Evolutionary conservation across 2,888 invertebrate species (phyloP).

Genomic region (Microplitis deprimator): DNA sequence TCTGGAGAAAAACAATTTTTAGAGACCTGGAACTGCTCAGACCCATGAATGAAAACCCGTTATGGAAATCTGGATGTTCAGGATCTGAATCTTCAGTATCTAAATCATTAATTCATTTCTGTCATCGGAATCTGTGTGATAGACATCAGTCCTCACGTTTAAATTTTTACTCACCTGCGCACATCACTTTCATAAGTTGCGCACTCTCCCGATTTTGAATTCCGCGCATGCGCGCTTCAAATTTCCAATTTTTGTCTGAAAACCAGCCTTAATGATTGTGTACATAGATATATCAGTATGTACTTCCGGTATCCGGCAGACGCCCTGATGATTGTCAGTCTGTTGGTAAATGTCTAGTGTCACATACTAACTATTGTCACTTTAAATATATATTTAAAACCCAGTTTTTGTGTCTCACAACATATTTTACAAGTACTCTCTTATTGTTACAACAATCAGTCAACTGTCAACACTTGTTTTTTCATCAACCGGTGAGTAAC

Average conservation of each 20-base stretch:
- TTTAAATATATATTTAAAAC: background rate
- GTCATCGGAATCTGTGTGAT: too few species aligned
- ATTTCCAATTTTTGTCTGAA: background rate
- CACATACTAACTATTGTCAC: background rate
- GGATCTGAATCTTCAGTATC: too few species aligned
- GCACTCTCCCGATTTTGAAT: background rate
- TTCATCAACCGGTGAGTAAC: conserved; percentile 19
- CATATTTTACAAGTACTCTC: background rate
- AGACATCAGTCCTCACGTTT: too few species aligned
- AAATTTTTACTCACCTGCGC: too few species aligned
- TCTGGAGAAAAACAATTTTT: too few species aligned
- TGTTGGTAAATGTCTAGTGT: conserved; percentile 4
- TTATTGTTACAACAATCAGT: background rate
- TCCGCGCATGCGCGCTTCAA: background rate
- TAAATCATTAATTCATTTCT: too few species aligned
- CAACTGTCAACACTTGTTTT: background rate
- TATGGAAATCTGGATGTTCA: too few species aligned
- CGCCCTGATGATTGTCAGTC: conserved; percentile 46
- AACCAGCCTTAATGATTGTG: background rate
- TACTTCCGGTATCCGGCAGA: conserved; percentile 54
- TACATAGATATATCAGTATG: background rate
- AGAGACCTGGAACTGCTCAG: too few species aligned
- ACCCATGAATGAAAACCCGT: too few species aligned
- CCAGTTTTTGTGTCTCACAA: background rate
- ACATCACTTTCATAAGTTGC: background rate